phyloP scores from a whole-genome alignment of 2,888 invertebrate species.

The Ceraclea dissimilis region DNA sequence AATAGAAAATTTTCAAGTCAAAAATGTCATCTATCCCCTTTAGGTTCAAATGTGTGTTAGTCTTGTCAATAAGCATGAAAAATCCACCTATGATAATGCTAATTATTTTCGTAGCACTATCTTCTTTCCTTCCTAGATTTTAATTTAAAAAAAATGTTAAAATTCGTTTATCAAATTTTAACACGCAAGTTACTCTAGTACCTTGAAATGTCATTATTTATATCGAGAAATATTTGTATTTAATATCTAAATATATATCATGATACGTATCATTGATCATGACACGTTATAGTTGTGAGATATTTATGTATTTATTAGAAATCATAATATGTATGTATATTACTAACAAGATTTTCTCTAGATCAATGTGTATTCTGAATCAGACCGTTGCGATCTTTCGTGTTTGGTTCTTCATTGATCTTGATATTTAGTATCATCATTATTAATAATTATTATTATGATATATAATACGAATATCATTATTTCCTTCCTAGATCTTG shows the following conservation, averaged over 20 bases:
- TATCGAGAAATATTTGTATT: no score
- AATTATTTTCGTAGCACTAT: no score
- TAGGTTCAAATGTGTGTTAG: no score
- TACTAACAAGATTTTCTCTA: not conserved
- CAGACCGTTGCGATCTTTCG: not conserved
- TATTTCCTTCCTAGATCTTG: not conserved
- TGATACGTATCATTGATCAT: not conserved
- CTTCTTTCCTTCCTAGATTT: not conserved
- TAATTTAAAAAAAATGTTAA: slow-evolving; percentile 7
- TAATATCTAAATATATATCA: no score
- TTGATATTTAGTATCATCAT: no score
- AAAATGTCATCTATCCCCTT: no score
- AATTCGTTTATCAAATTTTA: no score
- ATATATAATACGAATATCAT: slow-evolving; percentile 24
- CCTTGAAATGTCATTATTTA: slow-evolving; percentile 31
- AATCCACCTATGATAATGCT: no score
- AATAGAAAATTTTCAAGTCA: no score
- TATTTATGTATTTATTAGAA: no score
- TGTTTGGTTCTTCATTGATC: not conserved
- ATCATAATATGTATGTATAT: not conserved
- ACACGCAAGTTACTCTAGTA: slow-evolving; percentile 48
- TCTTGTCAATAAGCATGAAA: no score
- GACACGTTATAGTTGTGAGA: not conserved
- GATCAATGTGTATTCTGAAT: not conserved
- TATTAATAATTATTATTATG: slow-evolving; percentile 8